Evolutionary conservation across 2,888 invertebrate species (phyloP).

Genomic region (Himalopsyche kuldschensis): DNA sequence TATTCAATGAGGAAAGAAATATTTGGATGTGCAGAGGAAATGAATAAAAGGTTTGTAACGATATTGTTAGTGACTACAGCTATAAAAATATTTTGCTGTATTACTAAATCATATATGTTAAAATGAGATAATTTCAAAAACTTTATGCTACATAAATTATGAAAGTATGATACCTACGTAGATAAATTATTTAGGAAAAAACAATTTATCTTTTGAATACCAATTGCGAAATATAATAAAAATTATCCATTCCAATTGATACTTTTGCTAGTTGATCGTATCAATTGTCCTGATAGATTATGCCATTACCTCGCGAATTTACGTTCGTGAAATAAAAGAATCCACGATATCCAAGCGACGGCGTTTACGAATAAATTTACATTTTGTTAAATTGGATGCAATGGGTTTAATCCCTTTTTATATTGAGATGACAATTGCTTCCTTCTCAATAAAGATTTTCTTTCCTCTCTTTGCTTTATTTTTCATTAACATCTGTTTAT

Average conservation of each 20-base stretch:
- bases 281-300: not conserved
- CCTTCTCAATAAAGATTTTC: not conserved
- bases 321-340: not conserved
- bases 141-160: too few relatives aligned
- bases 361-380: not conserved
- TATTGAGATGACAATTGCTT: not conserved
- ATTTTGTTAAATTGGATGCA: not conserved
- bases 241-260: not conserved
- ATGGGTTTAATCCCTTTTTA: not conserved
- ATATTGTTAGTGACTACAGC: too few relatives aligned
- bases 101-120: too few relatives aligned
- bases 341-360: not conserved
- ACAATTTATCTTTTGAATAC: too few relatives aligned
- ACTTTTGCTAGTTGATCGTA: not conserved
- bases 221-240: not conserved
- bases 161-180: too few relatives aligned
- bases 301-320: not conserved
- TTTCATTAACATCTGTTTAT: not conserved
- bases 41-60: too few relatives aligned
- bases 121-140: too few relatives aligned
- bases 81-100: too few relatives aligned
- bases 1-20: too few relatives aligned
- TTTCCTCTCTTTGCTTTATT: not conserved
- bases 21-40: too few relatives aligned
- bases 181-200: too few relatives aligned